These are phyloP conservation scores for Episyrphus balteatus DNA, from an alignment of 1,140 invertebrate genomes.

Conservation along the genomic window DNA sequence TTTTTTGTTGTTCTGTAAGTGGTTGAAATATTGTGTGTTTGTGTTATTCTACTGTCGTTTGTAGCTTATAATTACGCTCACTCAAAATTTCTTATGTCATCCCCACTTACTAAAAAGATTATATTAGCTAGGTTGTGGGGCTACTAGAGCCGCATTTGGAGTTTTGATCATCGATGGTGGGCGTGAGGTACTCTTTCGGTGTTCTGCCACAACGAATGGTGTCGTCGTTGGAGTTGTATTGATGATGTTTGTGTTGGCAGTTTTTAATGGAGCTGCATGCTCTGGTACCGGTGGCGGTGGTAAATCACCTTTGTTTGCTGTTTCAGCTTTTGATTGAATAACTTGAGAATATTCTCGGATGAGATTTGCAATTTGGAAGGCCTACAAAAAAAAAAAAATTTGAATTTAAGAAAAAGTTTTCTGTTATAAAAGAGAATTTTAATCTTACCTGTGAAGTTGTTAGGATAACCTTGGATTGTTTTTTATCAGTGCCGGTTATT, in stretches of 20 bases:
- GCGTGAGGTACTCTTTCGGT: slow-evolving; percentile 1
- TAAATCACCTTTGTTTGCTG: slow-evolving; percentile 2
- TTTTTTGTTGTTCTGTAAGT: too few species aligned
- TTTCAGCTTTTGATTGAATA: slow-evolving; percentile 43
- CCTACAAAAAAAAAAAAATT: slow-evolving; percentile 44
- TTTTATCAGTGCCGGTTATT: slow-evolving; percentile 73
- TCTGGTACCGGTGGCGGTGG: neutral
- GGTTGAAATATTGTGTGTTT: too few species aligned
- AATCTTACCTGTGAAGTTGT: slow-evolving; percentile 68
- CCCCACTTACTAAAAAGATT: neutral
- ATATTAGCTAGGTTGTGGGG: slow-evolving; percentile 7
- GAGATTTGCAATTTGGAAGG: slow-evolving; percentile 85
- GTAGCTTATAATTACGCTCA: too few species aligned
- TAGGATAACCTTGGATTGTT: slow-evolving; percentile 84
- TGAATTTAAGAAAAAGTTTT: neutral
- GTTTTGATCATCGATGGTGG: slow-evolving; percentile 2
- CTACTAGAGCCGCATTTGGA: neutral
- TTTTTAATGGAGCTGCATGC: neutral
- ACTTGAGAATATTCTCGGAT: slow-evolving; percentile 87
- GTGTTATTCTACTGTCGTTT: too few species aligned
- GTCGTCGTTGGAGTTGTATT: neutral
- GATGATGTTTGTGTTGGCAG: neutral
- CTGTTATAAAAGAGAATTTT: slow-evolving; percentile 1
- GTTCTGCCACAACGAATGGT: neutral
- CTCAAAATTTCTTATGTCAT: neutral